Conservation (phyloP, 2,888 invertebrate genomes). For the Pseudococcus jackbeardsleyi region DNA sequence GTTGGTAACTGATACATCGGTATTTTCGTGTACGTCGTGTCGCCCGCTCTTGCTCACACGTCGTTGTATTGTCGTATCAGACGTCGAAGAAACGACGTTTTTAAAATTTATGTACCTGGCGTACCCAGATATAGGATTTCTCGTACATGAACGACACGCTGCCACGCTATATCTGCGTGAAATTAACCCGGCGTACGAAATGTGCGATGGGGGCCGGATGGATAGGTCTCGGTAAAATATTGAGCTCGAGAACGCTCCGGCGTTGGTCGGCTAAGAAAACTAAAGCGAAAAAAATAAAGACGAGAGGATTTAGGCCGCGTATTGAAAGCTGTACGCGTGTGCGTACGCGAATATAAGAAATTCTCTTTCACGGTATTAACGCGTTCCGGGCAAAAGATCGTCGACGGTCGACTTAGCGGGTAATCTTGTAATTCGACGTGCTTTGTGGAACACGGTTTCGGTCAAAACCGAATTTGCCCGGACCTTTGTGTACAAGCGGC, state of each 20-base stretch:
- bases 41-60: neutral
- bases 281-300: too few species aligned
- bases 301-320: too few species aligned
- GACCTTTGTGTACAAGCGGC: too few species aligned
- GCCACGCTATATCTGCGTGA: neutral
- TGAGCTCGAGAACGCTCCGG: too few species aligned
- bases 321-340: too few species aligned
- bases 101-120: neutral
- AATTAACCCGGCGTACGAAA: neutral
- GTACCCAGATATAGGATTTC: neutral
- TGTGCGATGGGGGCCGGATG: neutral
- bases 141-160: neutral
- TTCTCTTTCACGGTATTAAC: neutral
- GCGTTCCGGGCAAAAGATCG: neutral
- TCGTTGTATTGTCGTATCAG: neutral
- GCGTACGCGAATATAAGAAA: neutral
- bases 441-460: too few species aligned
- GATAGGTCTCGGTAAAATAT: neutral
- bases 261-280: too few species aligned
- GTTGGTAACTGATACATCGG: neutral
- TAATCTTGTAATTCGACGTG: neutral
- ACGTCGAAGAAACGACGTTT: conserved; percentile 12
- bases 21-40: neutral
- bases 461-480: too few species aligned
- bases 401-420: neutral